These are phyloP conservation scores for Liparis tanakae DNA, from an alignment of 2,797 vertebrate species.

Conservation along the genomic window DNA sequence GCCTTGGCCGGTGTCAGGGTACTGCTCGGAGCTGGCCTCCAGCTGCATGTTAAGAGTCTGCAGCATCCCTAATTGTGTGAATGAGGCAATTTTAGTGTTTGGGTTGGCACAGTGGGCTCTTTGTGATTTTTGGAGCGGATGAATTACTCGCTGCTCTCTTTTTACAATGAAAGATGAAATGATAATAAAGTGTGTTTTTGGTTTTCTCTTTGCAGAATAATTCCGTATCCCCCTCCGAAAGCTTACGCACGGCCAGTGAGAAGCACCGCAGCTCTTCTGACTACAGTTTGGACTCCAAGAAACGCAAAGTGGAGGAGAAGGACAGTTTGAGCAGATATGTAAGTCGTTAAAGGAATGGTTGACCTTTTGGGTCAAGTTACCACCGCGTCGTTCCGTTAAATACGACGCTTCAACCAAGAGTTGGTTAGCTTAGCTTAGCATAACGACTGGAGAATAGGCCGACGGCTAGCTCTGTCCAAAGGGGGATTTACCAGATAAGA, in stretches of 20 bases:
- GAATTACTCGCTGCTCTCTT: slow-evolving; percentile 56
- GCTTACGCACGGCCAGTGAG: slow-evolving; percentile 90
- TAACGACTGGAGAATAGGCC: too few relatives aligned
- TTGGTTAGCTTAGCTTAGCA: too few relatives aligned
- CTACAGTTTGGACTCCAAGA: slow-evolving; percentile 93
- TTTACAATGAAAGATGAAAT: slow-evolving; percentile 45
- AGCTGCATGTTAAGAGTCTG: slow-evolving; percentile 76
- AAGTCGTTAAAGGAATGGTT: slow-evolving; percentile 60
- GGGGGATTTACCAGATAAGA: too few relatives aligned
- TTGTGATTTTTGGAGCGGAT: slow-evolving; percentile 56
- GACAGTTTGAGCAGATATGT: slow-evolving; percentile 96
- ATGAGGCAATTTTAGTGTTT: slow-evolving; percentile 67
- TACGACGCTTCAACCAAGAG: too few relatives aligned
- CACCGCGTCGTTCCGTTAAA: too few relatives aligned
- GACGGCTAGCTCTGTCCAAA: too few relatives aligned
- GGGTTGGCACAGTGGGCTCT: slow-evolving; percentile 49
- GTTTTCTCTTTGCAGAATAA: slow-evolving; percentile 86
- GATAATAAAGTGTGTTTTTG: slow-evolving; percentile 57
- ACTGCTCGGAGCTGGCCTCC: slow-evolving; percentile 73
- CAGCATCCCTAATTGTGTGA: slow-evolving; percentile 62
- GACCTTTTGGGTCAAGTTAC: neutral
- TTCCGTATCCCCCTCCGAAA: slow-evolving; percentile 94
- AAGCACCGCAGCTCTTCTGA: slow-evolving; percentile 94
- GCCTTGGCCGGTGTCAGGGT: slow-evolving; percentile 78
- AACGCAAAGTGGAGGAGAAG: slow-evolving; percentile 95